Percentiles rank a stretch among this genome's conserved stretches.
These are phyloP conservation scores for Scaptomyza cyrtandrae DNA, from an alignment of 2,888 invertebrate genomes.

Conservation along the genomic window DNA sequence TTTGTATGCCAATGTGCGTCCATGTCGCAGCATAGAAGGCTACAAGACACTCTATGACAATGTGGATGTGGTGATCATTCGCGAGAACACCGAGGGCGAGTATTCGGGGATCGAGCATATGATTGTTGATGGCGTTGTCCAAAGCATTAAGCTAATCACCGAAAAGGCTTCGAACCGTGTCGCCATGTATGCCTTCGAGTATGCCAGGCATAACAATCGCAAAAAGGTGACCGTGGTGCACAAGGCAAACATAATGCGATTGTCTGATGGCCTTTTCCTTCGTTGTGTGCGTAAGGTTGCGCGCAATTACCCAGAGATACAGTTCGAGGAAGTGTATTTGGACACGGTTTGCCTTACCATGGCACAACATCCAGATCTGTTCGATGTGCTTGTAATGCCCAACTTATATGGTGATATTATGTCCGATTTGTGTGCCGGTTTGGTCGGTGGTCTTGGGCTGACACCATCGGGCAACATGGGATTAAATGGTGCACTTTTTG, in stretches of 20 bases:
- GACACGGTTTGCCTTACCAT: constrained; percentile 99
- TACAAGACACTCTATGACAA: constrained; percentile 97
- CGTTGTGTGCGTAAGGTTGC: constrained; percentile 98
- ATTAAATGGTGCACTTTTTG: constrained; percentile 97
- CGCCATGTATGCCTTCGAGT: constrained; percentile 98
- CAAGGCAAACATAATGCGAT: constrained; percentile 99
- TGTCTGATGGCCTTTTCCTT: constrained; percentile 99
- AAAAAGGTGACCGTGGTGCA: constrained; percentile 99
- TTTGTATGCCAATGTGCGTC: constrained; percentile 98
- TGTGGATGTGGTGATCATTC: constrained; percentile 98
- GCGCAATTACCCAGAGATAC: constrained; percentile 94
- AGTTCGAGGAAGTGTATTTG: constrained; percentile 98
- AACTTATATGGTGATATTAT: constrained; percentile 99
- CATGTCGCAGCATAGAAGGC: constrained; percentile 98
- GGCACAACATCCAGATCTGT: constrained; percentile 98
- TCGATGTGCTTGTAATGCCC: constrained; percentile 99
- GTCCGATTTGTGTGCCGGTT: constrained; percentile 99
- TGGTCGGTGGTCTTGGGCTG: constrained; percentile 98
- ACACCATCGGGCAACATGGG: constrained; percentile 99
- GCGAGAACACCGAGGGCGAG: constrained; percentile 99
- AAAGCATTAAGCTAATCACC: constrained; percentile 99
- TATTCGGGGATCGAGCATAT: constrained; percentile 99
- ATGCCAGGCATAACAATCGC: constrained; percentile 95
- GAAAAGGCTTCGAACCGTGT: constrained; percentile 97
- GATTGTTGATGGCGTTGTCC: constrained; percentile 99